phyloP scores from a whole-genome alignment of 92 coral and sea anemone genomes.

The Phenganax marumi region DNA sequence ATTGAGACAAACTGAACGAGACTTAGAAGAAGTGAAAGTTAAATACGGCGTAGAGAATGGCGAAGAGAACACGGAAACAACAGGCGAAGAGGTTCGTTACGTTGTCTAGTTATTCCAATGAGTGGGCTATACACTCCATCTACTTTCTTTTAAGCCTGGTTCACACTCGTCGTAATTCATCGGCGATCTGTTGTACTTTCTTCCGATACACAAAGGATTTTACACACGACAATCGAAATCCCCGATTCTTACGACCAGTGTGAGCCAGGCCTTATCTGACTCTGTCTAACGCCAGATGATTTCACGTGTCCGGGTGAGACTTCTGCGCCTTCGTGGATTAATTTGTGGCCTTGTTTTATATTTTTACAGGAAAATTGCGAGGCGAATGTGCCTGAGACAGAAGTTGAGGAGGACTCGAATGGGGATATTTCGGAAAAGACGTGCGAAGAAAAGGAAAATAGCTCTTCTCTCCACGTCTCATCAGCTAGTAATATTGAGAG shows the following conservation, averaged over 20 bases:
- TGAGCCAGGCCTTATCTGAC: background rate
- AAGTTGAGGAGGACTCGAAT: conserved; percentile 33
- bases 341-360: conserved; percentile 14
- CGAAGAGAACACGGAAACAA: conserved; percentile 52
- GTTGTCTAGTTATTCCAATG: too few species aligned
- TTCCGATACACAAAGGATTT: too few species aligned
- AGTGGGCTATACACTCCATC: too few species aligned
- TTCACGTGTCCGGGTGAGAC: too few species aligned
- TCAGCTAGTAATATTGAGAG: background rate
- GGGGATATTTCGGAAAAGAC: conserved; percentile 34
- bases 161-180: too few species aligned
- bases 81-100: conserved; percentile 38
- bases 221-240: too few species aligned
- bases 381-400: conserved; percentile 13
- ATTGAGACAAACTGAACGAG: conserved; percentile 62
- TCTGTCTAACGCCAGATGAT: too few species aligned
- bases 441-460: conserved; percentile 22
- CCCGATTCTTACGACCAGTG: too few species aligned
- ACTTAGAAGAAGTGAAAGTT: conserved; percentile 58
- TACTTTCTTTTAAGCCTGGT: too few species aligned
- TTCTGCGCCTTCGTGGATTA: too few species aligned
- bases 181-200: too few species aligned
- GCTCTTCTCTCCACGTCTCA: background rate
- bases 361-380: conserved; percentile 37
- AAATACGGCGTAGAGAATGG: conserved; percentile 49